phyloP scores from a whole-genome alignment of 1,140 invertebrate species.

The Acromyrmex charruanus region DNA sequence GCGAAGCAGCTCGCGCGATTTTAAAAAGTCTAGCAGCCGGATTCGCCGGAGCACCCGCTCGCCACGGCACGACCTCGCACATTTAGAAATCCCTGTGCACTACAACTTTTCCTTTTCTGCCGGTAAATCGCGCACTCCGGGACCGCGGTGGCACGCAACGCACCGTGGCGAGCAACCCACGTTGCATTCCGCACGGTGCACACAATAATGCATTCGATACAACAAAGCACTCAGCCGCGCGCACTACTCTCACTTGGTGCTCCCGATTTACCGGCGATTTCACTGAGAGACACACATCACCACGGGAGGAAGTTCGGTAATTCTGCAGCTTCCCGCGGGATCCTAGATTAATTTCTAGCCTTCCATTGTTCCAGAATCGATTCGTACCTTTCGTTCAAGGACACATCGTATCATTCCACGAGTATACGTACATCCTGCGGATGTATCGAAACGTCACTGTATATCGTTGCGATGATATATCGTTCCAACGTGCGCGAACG shows the following conservation, averaged over 20 bases:
- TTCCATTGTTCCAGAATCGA: too few species aligned
- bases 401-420: background rate
- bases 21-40: background rate
- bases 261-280: constrained; percentile 1
- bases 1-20: constrained; percentile 15
- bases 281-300: background rate
- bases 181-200: background rate
- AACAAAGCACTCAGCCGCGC: constrained; percentile 37
- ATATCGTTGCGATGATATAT: constrained; percentile 1
- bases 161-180: constrained; percentile 16
- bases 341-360: constrained; percentile 1
- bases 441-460: background rate
- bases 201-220: constrained; percentile 28
- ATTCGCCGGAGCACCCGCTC: constrained; percentile 26
- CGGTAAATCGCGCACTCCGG: constrained; percentile 49
- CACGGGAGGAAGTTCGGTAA: background rate
- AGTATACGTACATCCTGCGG: background rate
- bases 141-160: constrained; percentile 53
- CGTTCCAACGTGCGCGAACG: constrained; percentile 55
- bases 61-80: constrained; percentile 47
- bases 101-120: constrained; percentile 51
- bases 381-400: constrained; percentile 4
- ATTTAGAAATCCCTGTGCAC: constrained; percentile 59
- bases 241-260: constrained; percentile 34
- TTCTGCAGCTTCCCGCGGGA: background rate